Percentiles rank a stretch among this genome's conserved stretches.
These are phyloP conservation scores for Nannospalax galili DNA, from an alignment of 2,113 vertebrate genomes.

Conservation along the genomic window DNA sequence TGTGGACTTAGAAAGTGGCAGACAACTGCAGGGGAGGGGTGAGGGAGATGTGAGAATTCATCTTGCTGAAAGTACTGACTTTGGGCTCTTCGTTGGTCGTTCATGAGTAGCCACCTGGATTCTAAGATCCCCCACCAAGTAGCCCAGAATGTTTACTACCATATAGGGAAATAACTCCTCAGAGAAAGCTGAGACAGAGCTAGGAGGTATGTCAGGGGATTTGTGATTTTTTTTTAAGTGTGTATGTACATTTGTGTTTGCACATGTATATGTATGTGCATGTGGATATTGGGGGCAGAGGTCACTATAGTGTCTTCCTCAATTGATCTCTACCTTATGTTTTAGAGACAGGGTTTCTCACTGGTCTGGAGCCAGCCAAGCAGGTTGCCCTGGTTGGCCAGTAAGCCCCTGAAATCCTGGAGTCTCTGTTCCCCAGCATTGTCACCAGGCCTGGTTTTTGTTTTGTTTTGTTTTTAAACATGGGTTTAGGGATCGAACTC, in stretches of 20 bases:
- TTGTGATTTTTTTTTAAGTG: background rate
- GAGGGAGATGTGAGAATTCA: background rate
- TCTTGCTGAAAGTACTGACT: background rate
- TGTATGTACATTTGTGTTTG: background rate
- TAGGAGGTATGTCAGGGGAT: background rate
- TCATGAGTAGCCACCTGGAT: no score
- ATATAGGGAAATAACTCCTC: background rate
- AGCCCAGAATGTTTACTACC: background rate
- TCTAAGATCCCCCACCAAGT: background rate
- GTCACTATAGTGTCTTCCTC: background rate
- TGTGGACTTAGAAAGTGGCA: accelerated
- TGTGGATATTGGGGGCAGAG: background rate
- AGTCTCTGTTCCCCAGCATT: background rate
- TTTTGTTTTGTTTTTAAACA: no score
- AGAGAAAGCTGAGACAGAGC: background rate
- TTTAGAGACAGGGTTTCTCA: background rate
- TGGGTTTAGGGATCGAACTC: background rate
- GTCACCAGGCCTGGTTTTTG: background rate
- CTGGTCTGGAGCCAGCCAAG: background rate
- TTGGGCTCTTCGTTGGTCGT: background rate
- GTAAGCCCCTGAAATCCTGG: background rate
- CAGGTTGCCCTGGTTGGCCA: background rate
- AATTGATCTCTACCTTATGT: background rate
- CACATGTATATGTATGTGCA: background rate
- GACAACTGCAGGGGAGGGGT: accelerated